phyloP scores from a whole-genome alignment of 2,113 vertebrate genomes.

The Oncorhynchus clarkii region DNA sequence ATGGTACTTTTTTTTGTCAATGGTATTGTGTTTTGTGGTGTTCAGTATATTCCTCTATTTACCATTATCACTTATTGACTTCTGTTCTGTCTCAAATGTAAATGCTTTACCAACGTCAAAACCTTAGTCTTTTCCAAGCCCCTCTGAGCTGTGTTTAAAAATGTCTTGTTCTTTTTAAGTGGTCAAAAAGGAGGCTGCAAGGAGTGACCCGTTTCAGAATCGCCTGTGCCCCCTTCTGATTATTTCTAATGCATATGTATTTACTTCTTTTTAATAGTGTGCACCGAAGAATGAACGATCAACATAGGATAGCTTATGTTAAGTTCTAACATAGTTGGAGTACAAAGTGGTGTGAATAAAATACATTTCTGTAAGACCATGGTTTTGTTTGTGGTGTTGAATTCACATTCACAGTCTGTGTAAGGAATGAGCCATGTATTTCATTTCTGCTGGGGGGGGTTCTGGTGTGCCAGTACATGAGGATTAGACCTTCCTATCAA shows the following conservation, averaged over 20 bases:
- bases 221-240: slow-evolving; percentile 38
- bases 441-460: too few species aligned
- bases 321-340: slow-evolving; percentile 76
- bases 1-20: slow-evolving; percentile 56
- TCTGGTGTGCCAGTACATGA: too few species aligned
- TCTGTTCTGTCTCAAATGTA: slow-evolving; percentile 51
- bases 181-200: slow-evolving; percentile 20
- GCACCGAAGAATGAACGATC: slow-evolving; percentile 69
- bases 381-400: neutral
- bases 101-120: slow-evolving; percentile 66
- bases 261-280: slow-evolving; percentile 65
- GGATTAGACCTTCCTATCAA: too few species aligned
- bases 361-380: slow-evolving; percentile 51
- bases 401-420: neutral
- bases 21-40: slow-evolving; percentile 65
- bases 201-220: slow-evolving; percentile 29
- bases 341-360: slow-evolving; percentile 76
- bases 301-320: slow-evolving; percentile 71
- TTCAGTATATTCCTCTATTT: slow-evolving; percentile 57
- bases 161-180: slow-evolving; percentile 63
- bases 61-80: slow-evolving; percentile 59
- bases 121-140: slow-evolving; percentile 7
- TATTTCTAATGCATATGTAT: slow-evolving; percentile 65
- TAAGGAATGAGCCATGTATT: too few species aligned
- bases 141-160: slow-evolving; percentile 63